Base-by-base conservation (phyloP, 2,113 vertebrate species). In the Lamprotornis superbus region DNA sequence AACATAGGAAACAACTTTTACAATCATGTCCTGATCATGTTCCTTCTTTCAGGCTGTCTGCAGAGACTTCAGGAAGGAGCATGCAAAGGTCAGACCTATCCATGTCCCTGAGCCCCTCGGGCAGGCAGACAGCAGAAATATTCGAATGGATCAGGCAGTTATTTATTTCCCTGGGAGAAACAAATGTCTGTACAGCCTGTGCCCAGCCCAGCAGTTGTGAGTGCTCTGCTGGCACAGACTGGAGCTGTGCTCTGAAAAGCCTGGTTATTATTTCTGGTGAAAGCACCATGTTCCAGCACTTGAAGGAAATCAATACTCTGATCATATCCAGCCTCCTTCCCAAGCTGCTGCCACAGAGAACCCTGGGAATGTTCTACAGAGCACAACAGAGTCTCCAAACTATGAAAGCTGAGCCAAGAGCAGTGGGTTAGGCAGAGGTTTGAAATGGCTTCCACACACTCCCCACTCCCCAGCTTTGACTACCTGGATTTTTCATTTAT, bases 81-180 rank as follows among this genome's bases (percentile, higher is more conserved):
- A 11, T 0, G 7, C 8, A 25, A 23, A 35, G 53, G 57, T 31
- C 11, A 35, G 79, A 9, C 14, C 23, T 11, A 40, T 30, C 77
- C 89, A 16, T 1, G 5, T 12, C 24, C 55, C 87, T 15, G 57
- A 95, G 60, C 31, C 15, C 60, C 74, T 30, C 1, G 7, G 56
- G 63, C 83, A 61, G 78, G 70, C 91, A 82, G 82, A 23, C 39
- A 60, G 75, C 56, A 74, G 67, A 0, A 5, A 60, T 69, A 82
- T 55, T 63, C 83, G 37, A 56, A 74, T 59, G 74, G 83, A 65
- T 82, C 85, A 64, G 70, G 46, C 57, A 77, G 56, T 65, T 92
- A 65, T 76, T 95, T 94, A 93, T 83, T 92, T 81, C 60, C 63
- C 79, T 71, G 83, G 59, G 67, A 90, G 74, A 56, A 90, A 84